A percentile compares a stretch with the other conserved stretches of the same genome.
Evolutionary conservation across 1,140 invertebrate genomes (phyloP).

Genomic region (Laupala kohalensis): DNA sequence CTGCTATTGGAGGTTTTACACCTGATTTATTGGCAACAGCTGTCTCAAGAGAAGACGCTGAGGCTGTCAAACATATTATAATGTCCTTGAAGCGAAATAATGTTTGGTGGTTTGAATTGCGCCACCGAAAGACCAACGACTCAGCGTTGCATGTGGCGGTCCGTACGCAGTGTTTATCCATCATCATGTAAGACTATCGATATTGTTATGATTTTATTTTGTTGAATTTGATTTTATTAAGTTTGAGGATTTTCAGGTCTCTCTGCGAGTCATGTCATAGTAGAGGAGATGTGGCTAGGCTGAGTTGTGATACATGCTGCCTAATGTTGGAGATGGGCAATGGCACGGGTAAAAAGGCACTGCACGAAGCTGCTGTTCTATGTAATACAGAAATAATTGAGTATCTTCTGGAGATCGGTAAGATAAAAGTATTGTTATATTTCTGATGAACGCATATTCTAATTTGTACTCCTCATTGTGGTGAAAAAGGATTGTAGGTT

Average conservation of each 20-base stretch:
- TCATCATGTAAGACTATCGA: not conserved
- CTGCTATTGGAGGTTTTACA: too few relatives aligned
- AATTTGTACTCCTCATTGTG: too few relatives aligned
- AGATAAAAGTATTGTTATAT: not conserved
- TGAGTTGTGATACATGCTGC: not conserved
- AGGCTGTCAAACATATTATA: not conserved
- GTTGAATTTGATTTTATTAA: not conserved
- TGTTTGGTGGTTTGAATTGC: not conserved
- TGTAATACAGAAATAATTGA: not conserved
- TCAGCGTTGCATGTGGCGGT: not conserved
- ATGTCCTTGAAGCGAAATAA: not conserved
- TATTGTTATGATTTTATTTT: not conserved
- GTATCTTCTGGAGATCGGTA: not conserved
- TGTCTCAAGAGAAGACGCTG: not conserved
- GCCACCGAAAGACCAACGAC: not conserved
- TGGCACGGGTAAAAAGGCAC: not conserved
- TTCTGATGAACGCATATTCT: not conserved
- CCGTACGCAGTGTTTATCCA: not conserved
- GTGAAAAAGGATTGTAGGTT: too few relatives aligned
- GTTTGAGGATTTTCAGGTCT: not conserved
- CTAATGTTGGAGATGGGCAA: not conserved
- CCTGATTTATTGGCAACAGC: not conserved
- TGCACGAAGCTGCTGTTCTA: not conserved
- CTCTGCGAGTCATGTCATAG: not conserved
- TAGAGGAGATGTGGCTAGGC: not conserved